phyloP scores from a whole-genome alignment of 2,113 vertebrate species.

The Pristiophorus japonicus region DNA sequence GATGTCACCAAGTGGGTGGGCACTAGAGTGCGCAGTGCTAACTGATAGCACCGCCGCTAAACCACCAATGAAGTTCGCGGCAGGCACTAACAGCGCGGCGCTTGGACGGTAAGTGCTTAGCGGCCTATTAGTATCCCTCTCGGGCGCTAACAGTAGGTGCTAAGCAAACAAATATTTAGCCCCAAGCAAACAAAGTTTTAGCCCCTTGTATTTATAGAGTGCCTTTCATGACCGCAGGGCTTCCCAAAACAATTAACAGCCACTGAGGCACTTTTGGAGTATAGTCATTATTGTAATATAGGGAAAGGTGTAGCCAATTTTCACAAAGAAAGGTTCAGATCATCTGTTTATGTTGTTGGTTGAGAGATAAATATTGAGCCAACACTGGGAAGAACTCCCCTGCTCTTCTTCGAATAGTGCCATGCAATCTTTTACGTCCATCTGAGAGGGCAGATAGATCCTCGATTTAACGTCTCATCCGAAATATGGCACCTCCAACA shows the following conservation, averaged over 20 bases:
- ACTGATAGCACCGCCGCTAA: too few relatives aligned
- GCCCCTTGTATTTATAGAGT: too few relatives aligned
- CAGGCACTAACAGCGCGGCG: too few relatives aligned
- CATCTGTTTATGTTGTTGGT: background rate
- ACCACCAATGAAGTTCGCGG: too few relatives aligned
- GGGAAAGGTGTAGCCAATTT: background rate
- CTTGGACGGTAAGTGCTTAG: too few relatives aligned
- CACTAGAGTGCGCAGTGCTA: too few relatives aligned
- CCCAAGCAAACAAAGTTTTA: too few relatives aligned
- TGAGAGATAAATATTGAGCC: background rate
- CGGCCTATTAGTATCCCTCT: too few relatives aligned
- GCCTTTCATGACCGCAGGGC: background rate
- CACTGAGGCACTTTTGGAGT: background rate
- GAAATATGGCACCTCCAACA: too few relatives aligned
- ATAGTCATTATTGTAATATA: background rate
- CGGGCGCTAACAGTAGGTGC: too few relatives aligned
- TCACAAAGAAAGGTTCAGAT: background rate
- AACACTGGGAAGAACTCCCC: background rate
- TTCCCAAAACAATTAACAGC: background rate
- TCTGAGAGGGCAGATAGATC: background rate
- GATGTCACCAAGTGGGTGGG: too few relatives aligned
- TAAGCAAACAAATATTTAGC: too few relatives aligned
- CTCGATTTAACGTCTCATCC: background rate
- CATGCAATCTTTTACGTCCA: background rate
- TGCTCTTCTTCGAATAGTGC: background rate